Percentiles rank a stretch among this genome's conserved stretches.
Conservation (phyloP, 2,888 invertebrate species). For the Allophyes oxyacanthae region DNA sequence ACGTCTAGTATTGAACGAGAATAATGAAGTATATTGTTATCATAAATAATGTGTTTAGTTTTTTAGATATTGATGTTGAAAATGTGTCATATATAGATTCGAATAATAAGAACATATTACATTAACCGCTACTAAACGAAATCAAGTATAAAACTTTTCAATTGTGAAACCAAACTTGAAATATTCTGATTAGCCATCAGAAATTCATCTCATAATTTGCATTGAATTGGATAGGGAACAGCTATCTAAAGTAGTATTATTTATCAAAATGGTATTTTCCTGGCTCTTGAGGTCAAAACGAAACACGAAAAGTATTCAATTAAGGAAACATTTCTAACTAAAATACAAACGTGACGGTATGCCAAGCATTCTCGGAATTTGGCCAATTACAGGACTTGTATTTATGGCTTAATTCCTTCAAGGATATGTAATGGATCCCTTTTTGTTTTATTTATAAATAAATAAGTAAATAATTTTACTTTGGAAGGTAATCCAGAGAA, state of each 20-base stretch:
- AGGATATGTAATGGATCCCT: background rate
- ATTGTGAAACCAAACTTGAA: no score
- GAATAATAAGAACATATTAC: no score
- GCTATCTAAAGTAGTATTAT: background rate
- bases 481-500: no score
- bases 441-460: background rate
- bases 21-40: background rate
- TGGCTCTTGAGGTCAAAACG: constrained; percentile 6
- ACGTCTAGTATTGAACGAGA: background rate
- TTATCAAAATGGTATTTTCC: constrained; percentile 8
- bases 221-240: no score
- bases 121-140: no score
- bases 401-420: constrained; percentile 19
- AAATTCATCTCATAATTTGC: no score
- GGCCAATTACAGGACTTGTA: constrained; percentile 37
- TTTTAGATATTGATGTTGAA: no score
- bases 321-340: constrained; percentile 9
- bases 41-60: no score
- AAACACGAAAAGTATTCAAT: constrained; percentile 28
- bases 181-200: no score
- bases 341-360: constrained; percentile 19
- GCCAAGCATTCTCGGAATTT: constrained; percentile 15
- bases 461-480: background rate
- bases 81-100: no score
- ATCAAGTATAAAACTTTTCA: no score